Conservation (phyloP, 2,888 invertebrate genomes). For the Chymomyza caudatula region DNA sequence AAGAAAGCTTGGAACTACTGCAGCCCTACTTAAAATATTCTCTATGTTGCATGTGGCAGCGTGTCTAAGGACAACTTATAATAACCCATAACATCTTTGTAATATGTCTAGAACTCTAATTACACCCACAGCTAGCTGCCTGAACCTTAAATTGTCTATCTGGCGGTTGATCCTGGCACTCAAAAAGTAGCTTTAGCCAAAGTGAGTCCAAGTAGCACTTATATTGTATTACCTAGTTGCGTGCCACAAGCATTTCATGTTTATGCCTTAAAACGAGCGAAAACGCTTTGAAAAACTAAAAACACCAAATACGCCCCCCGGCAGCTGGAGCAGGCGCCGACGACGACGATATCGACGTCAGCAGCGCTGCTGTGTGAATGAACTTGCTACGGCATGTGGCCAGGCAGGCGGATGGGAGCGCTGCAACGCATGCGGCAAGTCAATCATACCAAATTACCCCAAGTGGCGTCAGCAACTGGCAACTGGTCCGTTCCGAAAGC, state of each 20-base stretch:
- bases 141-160: neutral
- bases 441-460: constrained; percentile 41
- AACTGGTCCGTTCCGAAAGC: constrained; percentile 47
- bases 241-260: constrained; percentile 52
- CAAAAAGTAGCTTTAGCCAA: neutral
- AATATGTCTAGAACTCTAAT: no score
- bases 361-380: constrained; percentile 27
- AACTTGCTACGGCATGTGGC: constrained; percentile 33
- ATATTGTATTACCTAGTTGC: constrained; percentile 36
- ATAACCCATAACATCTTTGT: no score
- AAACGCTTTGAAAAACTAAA: neutral
- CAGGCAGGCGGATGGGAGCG: neutral
- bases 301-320: neutral
- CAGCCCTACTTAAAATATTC: no score
- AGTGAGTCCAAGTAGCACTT: neutral
- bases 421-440: constrained; percentile 31
- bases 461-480: constrained; percentile 7
- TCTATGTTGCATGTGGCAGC: no score
- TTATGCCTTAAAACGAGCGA: neutral
- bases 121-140: no score
- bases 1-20: no score
- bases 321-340: neutral
- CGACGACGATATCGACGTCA: neutral
- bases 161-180: neutral
- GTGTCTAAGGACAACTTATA: no score